Conservation (phyloP, 2,888 invertebrate species). For the Phania funesta region DNA sequence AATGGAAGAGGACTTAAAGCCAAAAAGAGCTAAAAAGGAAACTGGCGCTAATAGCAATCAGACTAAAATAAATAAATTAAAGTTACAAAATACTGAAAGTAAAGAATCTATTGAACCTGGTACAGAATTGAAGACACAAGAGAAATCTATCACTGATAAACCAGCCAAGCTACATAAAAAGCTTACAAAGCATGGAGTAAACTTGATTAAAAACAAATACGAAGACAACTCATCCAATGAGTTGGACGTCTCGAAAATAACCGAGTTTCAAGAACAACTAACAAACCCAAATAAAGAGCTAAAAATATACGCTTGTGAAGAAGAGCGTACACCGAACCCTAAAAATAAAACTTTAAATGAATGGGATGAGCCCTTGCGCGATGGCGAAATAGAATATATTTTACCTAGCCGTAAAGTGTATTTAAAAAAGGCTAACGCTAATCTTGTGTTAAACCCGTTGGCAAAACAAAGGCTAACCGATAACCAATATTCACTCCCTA, state of each 20-base stretch:
- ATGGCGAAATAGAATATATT: conserved; percentile 80
- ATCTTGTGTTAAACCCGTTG: conserved; percentile 70
- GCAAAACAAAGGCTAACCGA: conserved; percentile 51
- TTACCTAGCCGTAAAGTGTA: conserved; percentile 76
- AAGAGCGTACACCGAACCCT: conserved; percentile 19
- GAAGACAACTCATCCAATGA: not conserved
- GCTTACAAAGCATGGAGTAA: not conserved
- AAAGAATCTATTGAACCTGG: not conserved
- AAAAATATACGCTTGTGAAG: conserved; percentile 43
- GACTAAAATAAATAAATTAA: conserved; percentile 22
- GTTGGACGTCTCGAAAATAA: not conserved
- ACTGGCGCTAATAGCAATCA: conserved; percentile 3
- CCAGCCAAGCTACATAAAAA: conserved; percentile 1
- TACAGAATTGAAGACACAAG: conserved; percentile 23
- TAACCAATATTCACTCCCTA: conserved; percentile 66
- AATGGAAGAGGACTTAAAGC: conserved; percentile 61
- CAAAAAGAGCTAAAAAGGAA: conserved; percentile 26
- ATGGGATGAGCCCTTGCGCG: conserved; percentile 80
- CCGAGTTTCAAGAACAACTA: not conserved
- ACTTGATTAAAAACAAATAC: not conserved
- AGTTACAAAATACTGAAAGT: not conserved
- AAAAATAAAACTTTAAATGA: conserved; percentile 69
- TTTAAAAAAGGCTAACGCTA: conserved; percentile 74
- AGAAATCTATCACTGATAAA: not conserved
- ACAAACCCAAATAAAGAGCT: conserved; percentile 29